phyloP scores from a whole-genome alignment of 2,888 invertebrate species.

The Sycophila texana region DNA sequence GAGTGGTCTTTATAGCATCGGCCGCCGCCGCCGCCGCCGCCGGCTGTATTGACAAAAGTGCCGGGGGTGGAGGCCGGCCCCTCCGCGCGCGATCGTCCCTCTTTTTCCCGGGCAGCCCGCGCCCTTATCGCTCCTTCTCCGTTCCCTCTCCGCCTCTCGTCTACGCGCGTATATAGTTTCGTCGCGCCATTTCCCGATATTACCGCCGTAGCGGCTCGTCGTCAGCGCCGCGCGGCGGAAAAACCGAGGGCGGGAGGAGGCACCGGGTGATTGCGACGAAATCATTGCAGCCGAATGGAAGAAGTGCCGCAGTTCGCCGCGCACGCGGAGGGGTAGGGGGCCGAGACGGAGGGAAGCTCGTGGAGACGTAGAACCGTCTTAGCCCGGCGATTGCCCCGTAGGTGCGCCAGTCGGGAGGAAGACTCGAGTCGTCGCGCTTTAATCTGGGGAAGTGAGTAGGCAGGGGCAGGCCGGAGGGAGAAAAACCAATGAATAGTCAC shows the following conservation, averaged over 20 bases:
- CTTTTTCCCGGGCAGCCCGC: conserved; percentile 37
- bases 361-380: conserved; percentile 70
- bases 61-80: conserved; percentile 67
- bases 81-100: conserved; percentile 56
- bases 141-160: conserved; percentile 58
- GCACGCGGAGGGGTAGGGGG: background rate
- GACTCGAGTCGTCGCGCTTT: conserved; percentile 48
- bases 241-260: conserved; percentile 40
- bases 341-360: conserved; percentile 62
- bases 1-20: conserved; percentile 79
- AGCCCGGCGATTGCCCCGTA: conserved; percentile 57
- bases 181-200: conserved; percentile 75
- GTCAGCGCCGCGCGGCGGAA: conserved; percentile 17
- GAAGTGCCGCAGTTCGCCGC: conserved; percentile 74
- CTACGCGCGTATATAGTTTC: conserved; percentile 74
- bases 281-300: conserved; percentile 76
- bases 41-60: conserved; percentile 78
- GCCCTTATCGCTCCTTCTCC: conserved; percentile 30
- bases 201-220: conserved; percentile 68
- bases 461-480: conserved; percentile 49
- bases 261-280: conserved; percentile 75
- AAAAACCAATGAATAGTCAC: conserved; percentile 61
- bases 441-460: conserved; percentile 57
- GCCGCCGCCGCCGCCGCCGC: conserved; percentile 64
- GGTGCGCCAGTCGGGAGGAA: conserved; percentile 32